Percentiles rank a stretch among this genome's conserved stretches.
Evolutionary conservation across 2,113 vertebrate species (phyloP).

Genomic region (Helogale parvula): DNA sequence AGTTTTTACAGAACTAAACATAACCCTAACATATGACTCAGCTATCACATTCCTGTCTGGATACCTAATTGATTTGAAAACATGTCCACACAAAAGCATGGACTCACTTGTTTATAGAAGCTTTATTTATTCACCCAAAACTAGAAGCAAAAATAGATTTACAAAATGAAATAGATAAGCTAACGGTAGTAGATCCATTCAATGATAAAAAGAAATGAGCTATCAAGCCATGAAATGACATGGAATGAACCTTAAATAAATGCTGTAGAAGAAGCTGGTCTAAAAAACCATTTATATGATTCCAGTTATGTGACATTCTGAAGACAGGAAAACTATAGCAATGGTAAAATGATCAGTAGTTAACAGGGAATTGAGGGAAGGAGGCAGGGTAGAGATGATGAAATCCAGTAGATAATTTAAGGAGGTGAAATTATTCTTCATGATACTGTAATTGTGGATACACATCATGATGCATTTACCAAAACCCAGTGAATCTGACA

Average conservation of each 20-base stretch:
- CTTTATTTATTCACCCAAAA: not conserved
- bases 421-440: not conserved
- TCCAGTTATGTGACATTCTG: not conserved
- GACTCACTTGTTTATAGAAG: not conserved
- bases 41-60: not conserved
- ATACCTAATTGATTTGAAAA: not conserved
- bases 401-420: not conserved
- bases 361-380: not conserved
- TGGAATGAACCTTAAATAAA: not conserved
- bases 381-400: not conserved
- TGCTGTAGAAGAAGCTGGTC: not conserved
- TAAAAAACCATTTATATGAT: not conserved
- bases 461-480: not conserved
- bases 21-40: not conserved
- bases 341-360: not conserved
- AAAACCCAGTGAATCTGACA: not conserved
- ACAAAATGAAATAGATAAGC: not conserved
- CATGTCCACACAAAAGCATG: not conserved
- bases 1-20: not conserved
- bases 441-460: not conserved
- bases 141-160: not conserved
- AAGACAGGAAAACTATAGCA: not conserved
- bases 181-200: not conserved
- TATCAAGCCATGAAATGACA: not conserved
- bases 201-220: not conserved